Percentiles rank a stretch among this genome's conserved stretches.
phyloP scores from a whole-genome alignment of 2,888 invertebrate species.

The Atrina japonica region DNA sequence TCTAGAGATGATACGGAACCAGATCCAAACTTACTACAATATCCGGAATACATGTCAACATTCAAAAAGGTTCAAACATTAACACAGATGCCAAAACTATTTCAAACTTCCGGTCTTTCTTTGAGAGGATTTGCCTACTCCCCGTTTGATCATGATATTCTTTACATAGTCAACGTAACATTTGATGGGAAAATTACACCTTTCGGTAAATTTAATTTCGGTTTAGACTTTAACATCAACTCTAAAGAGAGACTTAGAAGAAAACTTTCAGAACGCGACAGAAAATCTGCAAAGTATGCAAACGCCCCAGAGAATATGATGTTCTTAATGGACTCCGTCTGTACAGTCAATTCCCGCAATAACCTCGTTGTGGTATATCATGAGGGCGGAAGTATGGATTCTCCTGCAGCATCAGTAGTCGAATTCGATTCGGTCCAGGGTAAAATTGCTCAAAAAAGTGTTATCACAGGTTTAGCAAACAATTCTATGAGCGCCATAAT shows the following conservation, averaged over 20 bases:
- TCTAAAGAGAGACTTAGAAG: background rate
- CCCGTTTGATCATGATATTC: constrained; percentile 42
- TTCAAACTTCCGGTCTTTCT: constrained; percentile 2
- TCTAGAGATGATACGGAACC: background rate
- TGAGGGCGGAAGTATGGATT: constrained; percentile 43
- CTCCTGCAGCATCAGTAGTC: constrained; percentile 42
- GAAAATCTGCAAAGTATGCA: background rate
- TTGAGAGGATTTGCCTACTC: constrained; percentile 55
- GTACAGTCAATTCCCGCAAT: constrained; percentile 45
- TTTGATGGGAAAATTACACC: constrained; percentile 6
- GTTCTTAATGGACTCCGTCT: constrained; percentile 51
- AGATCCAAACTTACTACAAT: background rate
- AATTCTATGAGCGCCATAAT: constrained; percentile 37
- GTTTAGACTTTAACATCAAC: constrained; percentile 42
- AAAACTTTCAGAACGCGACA: background rate
- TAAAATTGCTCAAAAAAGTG: constrained; percentile 40
- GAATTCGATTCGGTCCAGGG: constrained; percentile 53
- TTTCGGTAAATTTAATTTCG: constrained; percentile 42
- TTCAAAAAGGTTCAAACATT: background rate
- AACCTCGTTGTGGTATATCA: constrained; percentile 49
- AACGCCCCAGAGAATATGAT: constrained; percentile 9
- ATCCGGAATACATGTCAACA: constrained; percentile 6
- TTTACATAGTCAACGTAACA: constrained; percentile 19
- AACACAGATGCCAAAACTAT: background rate
- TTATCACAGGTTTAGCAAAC: constrained; percentile 41